Base-by-base conservation (phyloP, 2,113 vertebrate genomes). In the Scartelaos histophorus region DNA sequence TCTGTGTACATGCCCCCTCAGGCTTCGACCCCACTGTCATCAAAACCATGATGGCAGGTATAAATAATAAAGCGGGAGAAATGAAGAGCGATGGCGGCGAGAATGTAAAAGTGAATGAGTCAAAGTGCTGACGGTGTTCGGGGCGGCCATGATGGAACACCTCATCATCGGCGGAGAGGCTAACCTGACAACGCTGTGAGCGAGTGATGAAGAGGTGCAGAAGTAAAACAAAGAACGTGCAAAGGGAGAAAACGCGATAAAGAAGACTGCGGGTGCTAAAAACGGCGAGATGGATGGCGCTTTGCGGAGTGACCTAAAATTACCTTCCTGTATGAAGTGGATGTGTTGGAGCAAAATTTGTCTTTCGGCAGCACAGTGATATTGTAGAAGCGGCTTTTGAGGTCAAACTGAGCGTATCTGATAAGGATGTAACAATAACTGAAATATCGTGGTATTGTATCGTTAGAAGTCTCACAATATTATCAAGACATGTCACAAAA, bases 21-120 rank as follows among this genome's bases (percentile, higher is more conserved):
- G 21, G 56, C 56, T 57, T n/a, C 56, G 22, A 15, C 56, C 56
- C 56, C 13, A n/a, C 22, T 5, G 56, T 57, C 56, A 57, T n/a
- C 11, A 13, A 12, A 3, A 13, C 56, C 56, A 57, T 57, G 24
- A 57, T 57, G 56, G 56, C 56, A 57, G 56, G 56, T 57, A 22
- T 57, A 24, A 57, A 57, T 57, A 57, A 57, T 57, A 57, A 57
- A 57, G 22, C 21, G 15, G 56, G 56, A 24, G 21, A 57, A 57
- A 57, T 57, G 56, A 57, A 57, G 56, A 57, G 56, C 56, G 22
- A 57, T 57, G 56, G 22, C 22, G 56, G 25, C 13, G 56, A 57
- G 56, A 25, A 57, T 57, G 56, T 57, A 13, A 57, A 57, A 57
- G 56, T 57, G 56, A 57, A 57, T 57, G 56, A 57, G 25, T 57